phyloP scores from a whole-genome alignment of 1,140 invertebrate genomes.

The Hydropsyche tenuis region DNA sequence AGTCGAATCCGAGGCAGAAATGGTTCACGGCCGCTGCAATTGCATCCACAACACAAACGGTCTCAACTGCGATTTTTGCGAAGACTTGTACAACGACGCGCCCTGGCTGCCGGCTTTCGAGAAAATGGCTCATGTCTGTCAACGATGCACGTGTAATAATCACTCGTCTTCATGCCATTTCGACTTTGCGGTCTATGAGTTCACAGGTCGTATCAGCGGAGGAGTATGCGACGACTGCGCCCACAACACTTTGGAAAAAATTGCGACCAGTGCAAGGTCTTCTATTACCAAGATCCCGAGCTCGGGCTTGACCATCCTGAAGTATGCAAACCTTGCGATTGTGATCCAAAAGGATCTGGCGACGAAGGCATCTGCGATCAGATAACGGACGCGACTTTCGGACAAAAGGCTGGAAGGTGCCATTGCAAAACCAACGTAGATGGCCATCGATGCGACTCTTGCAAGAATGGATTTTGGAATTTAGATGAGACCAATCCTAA shows the following conservation, averaged over 20 bases:
- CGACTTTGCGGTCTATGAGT: slow-evolving; percentile 83
- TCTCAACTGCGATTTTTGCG: slow-evolving; percentile 90
- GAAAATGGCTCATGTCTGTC: slow-evolving; percentile 90
- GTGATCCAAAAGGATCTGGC: slow-evolving; percentile 78
- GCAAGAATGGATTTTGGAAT: slow-evolving; percentile 91
- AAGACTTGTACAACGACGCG: slow-evolving; percentile 93
- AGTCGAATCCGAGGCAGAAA: slow-evolving; percentile 81
- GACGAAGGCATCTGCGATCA: slow-evolving; percentile 90
- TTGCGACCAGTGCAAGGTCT: slow-evolving; percentile 93
- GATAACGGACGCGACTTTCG: slow-evolving; percentile 73
- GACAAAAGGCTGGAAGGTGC: slow-evolving; percentile 80
- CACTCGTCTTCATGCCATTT: slow-evolving; percentile 89
- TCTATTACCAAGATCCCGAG: slow-evolving; percentile 84
- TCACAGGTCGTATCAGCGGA: slow-evolving; percentile 85
- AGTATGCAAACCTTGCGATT: slow-evolving; percentile 87
- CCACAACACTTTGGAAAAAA: slow-evolving; percentile 90
- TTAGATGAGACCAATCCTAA: slow-evolving; percentile 78
- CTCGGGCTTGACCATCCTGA: slow-evolving; percentile 84
- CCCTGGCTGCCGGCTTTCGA: slow-evolving; percentile 95
- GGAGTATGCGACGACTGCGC: slow-evolving; percentile 92
- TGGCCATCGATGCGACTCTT: slow-evolving; percentile 80
- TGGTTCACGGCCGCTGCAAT: slow-evolving; percentile 94
- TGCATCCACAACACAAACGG: slow-evolving; percentile 94
- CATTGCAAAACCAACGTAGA: slow-evolving; percentile 85
- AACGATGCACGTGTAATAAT: slow-evolving; percentile 90